These are phyloP conservation scores for Drosophila acutilabella DNA, from an alignment of 2,888 invertebrate species.

Conservation along the genomic window DNA sequence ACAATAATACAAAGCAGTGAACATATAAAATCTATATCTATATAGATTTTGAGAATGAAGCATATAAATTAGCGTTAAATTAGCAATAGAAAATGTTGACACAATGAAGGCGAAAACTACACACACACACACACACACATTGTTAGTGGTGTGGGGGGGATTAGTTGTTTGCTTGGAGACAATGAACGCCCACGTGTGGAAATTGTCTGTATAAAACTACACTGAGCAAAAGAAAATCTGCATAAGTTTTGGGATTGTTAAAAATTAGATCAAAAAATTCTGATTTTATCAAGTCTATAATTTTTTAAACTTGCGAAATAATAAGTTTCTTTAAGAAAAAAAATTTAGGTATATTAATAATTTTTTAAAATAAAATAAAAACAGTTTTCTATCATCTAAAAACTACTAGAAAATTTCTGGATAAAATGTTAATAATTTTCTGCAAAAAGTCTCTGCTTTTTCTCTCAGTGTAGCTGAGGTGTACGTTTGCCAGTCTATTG, in stretches of 20 bases:
- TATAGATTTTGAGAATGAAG: slow-evolving; percentile 8
- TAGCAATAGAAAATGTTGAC: slow-evolving; percentile 30
- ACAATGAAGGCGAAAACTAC: slow-evolving; percentile 15
- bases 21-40: background rate
- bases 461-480: background rate
- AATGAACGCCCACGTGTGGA: slow-evolving; percentile 45
- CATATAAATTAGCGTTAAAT: slow-evolving; percentile 42
- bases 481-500: slow-evolving; percentile 43
- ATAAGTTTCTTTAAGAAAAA: too few species aligned
- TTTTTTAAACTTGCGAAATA: too few species aligned
- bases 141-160: slow-evolving; percentile 15
- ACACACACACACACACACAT: background rate
- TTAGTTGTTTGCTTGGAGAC: slow-evolving; percentile 37
- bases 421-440: too few species aligned
- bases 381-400: too few species aligned
- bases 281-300: too few species aligned
- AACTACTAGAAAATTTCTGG: too few species aligned
- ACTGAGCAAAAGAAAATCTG: too few species aligned
- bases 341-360: too few species aligned
- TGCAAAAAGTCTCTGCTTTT: too few species aligned
- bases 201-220: background rate
- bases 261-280: too few species aligned
- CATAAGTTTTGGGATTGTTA: too few species aligned
- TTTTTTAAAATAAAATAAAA: too few species aligned
- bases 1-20: slow-evolving; percentile 16